A percentile compares a stretch with the other conserved stretches of the same genome.
Conservation (phyloP, 2,888 invertebrate species). For the Aphidoletes aphidimyza region DNA sequence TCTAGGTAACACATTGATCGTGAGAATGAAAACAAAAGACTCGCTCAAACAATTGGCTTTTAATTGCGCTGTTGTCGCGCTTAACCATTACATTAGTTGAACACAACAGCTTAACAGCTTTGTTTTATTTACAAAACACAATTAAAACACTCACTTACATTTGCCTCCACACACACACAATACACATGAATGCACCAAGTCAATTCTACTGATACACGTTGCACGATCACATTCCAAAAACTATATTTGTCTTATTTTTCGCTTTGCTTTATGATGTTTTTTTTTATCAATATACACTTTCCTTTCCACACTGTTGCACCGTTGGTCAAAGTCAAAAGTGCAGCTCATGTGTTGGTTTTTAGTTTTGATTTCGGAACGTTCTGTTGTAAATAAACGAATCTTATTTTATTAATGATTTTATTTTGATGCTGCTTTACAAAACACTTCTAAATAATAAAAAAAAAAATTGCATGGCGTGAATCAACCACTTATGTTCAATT, state of each 20-base stretch:
- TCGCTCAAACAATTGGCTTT: too few relatives aligned
- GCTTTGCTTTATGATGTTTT: neutral
- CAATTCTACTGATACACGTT: too few relatives aligned
- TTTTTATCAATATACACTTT: neutral
- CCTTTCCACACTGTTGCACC: neutral
- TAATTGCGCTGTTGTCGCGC: too few relatives aligned
- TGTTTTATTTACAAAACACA: neutral
- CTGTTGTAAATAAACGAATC: constrained; percentile 23
- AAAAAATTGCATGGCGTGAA: constrained; percentile 48
- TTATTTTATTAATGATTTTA: constrained; percentile 36
- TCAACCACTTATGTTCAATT: neutral
- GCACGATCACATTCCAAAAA: neutral
- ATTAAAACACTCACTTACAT: neutral
- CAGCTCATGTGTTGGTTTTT: neutral
- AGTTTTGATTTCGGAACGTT: neutral
- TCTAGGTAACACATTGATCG: constrained; percentile 55
- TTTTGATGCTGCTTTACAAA: neutral
- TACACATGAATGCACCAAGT: too few relatives aligned
- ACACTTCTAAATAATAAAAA: neutral
- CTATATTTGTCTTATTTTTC: neutral
- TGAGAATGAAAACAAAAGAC: too few relatives aligned
- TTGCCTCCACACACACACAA: neutral
- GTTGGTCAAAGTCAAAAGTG: neutral
- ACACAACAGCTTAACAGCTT: neutral
- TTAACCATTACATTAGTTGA: too few relatives aligned